phyloP scores from a whole-genome alignment of 2,113 vertebrate species.

The Podiceps cristatus region DNA sequence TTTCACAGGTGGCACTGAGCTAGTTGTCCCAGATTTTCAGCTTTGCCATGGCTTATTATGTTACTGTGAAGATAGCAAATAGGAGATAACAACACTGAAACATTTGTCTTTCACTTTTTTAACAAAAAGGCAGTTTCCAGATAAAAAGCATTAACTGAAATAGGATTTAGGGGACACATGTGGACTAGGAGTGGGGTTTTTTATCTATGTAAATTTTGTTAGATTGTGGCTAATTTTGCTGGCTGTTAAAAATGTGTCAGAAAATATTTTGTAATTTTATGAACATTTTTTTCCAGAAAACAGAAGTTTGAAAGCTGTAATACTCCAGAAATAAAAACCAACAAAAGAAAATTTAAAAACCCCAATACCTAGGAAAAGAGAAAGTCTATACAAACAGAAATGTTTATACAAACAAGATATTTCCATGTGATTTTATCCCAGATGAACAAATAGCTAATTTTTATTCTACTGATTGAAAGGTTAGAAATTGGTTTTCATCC shows the following conservation, averaged over 20 bases:
- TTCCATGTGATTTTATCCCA: background rate
- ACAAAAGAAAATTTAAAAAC: too few species aligned
- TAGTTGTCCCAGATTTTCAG: background rate
- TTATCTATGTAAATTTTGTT: background rate
- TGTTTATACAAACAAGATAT: background rate
- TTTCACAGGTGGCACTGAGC: background rate
- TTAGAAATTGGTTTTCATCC: background rate
- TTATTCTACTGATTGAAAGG: background rate
- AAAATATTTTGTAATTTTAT: background rate
- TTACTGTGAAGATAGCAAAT: background rate
- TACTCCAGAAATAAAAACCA: fast-evolving
- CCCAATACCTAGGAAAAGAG: background rate
- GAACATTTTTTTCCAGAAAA: background rate
- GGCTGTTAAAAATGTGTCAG: background rate
- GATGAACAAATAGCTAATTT: background rate
- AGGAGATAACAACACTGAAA: background rate
- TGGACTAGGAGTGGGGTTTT: fast-evolving
- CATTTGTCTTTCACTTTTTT: background rate
- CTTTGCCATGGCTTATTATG: background rate
- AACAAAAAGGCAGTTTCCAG: background rate
- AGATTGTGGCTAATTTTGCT: background rate
- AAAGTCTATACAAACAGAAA: background rate
- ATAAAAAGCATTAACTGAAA: background rate
- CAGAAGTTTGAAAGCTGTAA: background rate
- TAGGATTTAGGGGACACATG: background rate